Conservation (phyloP, 2,113 vertebrate species). For the Actinemys pallida region DNA sequence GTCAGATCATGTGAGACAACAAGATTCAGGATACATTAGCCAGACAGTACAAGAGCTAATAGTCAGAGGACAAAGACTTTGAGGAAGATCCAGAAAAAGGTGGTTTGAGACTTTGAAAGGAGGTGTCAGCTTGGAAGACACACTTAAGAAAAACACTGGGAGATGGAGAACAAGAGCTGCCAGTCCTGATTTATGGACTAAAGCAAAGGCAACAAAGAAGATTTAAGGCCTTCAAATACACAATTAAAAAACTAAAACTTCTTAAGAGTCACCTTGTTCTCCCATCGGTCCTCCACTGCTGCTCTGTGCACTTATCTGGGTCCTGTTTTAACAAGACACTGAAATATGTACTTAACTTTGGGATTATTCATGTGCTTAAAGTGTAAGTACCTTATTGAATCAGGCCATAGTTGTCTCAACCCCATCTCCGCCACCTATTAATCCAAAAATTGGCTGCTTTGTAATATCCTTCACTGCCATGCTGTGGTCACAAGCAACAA, state of each 20-base stretch:
- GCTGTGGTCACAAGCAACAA: not conserved
- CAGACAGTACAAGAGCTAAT: too few relatives aligned
- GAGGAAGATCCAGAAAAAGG: too few relatives aligned
- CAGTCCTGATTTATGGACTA: too few relatives aligned
- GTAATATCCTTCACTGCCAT: accelerated
- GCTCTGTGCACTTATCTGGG: not conserved
- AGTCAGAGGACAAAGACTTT: too few relatives aligned
- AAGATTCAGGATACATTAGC: too few relatives aligned
- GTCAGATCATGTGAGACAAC: too few relatives aligned
- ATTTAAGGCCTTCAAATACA: not conserved
- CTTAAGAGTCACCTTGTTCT: not conserved
- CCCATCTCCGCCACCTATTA: not conserved
- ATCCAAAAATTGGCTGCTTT: not conserved
- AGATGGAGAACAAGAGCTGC: too few relatives aligned
- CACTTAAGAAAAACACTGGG: too few relatives aligned
- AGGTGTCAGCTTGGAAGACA: too few relatives aligned
- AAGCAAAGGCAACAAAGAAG: too few relatives aligned
- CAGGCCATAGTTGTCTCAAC: not conserved
- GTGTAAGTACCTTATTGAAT: not conserved
- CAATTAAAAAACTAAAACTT: not conserved
- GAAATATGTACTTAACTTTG: not conserved
- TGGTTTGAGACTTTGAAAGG: too few relatives aligned
- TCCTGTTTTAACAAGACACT: not conserved
- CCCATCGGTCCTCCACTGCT: not conserved
- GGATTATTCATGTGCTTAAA: not conserved